Evolutionary conservation across 2,797 vertebrate genomes (phyloP).

Genomic region (Eulemur albifrons): DNA sequence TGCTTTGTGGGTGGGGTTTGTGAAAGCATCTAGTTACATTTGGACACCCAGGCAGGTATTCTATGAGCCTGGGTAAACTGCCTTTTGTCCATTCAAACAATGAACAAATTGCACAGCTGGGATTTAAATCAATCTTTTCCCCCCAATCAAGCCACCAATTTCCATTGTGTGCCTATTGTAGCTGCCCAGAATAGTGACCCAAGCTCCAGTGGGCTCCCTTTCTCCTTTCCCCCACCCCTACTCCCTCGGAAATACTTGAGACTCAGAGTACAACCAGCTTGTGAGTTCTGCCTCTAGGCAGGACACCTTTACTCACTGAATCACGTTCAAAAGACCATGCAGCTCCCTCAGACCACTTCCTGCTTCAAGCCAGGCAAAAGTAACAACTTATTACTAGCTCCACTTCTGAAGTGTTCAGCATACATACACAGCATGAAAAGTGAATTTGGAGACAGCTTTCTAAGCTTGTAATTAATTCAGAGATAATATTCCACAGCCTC

Average conservation of each 20-base stretch:
- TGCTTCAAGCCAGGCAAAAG: conserved; percentile 1
- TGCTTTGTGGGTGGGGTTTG: conserved; percentile 85
- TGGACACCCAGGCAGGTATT: conserved; percentile 85
- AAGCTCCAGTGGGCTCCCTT: conserved; percentile 37
- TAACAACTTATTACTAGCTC: background rate
- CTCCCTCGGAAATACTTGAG: conserved; percentile 61
- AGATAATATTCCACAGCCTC: conserved; percentile 15
- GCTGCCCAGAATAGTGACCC: conserved; percentile 58
- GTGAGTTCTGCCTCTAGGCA: conserved; percentile 39
- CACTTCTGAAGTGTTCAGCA: conserved; percentile 49
- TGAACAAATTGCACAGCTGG: conserved; percentile 82
- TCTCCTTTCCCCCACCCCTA: background rate
- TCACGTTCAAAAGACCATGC: background rate
- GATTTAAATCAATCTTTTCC: conserved; percentile 71
- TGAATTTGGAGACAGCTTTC: conserved; percentile 57
- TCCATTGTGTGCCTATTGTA: conserved; percentile 66
- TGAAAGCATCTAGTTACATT: conserved; percentile 84
- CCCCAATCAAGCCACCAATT: conserved; percentile 65
- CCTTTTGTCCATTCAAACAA: conserved; percentile 83
- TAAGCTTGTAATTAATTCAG: conserved; percentile 51
- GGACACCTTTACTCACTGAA: background rate
- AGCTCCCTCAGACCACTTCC: conserved; percentile 9
- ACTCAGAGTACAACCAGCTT: conserved; percentile 35
- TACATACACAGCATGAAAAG: conserved; percentile 22
- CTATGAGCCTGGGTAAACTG: conserved; percentile 80